Percentiles rank a stretch among this genome's conserved stretches.
Conservation (phyloP, 2,888 invertebrate species). For the Adelphocoris suturalis region DNA sequence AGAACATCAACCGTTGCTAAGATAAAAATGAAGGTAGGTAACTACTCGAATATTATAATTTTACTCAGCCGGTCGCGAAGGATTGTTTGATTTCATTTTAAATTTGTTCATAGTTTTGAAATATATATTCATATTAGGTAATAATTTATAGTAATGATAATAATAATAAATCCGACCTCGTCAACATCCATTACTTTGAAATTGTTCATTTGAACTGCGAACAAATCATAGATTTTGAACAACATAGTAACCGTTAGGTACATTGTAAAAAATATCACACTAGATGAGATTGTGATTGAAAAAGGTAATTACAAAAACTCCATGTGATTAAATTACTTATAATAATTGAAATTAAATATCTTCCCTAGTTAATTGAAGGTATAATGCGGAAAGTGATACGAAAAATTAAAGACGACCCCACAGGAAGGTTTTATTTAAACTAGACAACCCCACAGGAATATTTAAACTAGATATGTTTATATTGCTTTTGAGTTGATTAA, state of each 20-base stretch:
- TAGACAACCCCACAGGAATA: not conserved
- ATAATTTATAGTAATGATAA: no score
- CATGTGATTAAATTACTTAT: not conserved
- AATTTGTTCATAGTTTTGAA: no score
- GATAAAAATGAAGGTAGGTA: no score
- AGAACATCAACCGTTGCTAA: no score
- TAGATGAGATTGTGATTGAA: not conserved
- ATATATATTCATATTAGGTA: no score
- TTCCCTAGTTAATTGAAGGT: not conserved
- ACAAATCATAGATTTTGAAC: no score
- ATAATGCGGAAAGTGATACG: not conserved
- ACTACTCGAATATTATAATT: no score
- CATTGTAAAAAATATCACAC: not conserved
- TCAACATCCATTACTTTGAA: no score
- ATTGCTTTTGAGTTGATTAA: not conserved
- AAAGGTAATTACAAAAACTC: not conserved
- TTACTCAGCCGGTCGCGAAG: no score
- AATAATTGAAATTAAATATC: not conserved
- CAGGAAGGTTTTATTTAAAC: not conserved
- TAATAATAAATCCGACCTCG: no score
- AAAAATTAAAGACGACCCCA: not conserved
- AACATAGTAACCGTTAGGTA: not conserved
- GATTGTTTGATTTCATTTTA: no score
- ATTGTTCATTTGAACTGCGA: no score
- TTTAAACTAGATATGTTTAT: not conserved